Evolutionary conservation across 2,888 invertebrate genomes (phyloP).

Genomic region (Mechanitis mazaeus): DNA sequence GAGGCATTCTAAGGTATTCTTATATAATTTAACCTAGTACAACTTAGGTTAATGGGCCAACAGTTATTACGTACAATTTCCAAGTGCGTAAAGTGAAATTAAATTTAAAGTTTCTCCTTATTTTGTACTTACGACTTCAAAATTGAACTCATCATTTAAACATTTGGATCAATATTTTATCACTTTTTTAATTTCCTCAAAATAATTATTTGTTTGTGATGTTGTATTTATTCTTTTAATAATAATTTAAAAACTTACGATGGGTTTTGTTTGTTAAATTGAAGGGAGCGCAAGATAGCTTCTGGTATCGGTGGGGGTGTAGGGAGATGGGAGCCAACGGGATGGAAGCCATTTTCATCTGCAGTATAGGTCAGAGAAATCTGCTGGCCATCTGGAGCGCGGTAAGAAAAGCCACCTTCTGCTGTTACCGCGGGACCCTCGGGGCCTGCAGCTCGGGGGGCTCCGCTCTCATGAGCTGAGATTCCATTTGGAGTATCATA

Average conservation of each 20-base stretch:
- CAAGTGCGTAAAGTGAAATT: too few species aligned
- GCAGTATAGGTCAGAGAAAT: constrained; percentile 81
- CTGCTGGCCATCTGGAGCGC: constrained; percentile 80
- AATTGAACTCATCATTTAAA: too few species aligned
- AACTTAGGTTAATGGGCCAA: too few species aligned
- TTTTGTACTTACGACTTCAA: too few species aligned
- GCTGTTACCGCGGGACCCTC: constrained; percentile 76
- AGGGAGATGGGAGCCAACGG: constrained; percentile 77
- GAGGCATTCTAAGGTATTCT: background rate
- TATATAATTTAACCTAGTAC: background rate
- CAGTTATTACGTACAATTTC: too few species aligned
- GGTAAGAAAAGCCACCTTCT: constrained; percentile 81
- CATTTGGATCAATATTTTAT: too few species aligned
- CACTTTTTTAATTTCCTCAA: too few species aligned
- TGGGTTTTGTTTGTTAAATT: constrained; percentile 53
- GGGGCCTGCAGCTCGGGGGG: constrained; percentile 74
- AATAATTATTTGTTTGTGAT: too few species aligned
- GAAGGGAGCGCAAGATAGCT: constrained; percentile 72
- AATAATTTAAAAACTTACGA: constrained; percentile 30
- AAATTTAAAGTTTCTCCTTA: too few species aligned
- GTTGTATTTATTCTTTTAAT: too few species aligned
- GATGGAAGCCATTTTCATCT: constrained; percentile 84
- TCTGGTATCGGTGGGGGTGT: constrained; percentile 78
- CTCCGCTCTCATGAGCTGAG: constrained; percentile 76
- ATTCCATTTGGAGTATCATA: constrained; percentile 82